phyloP scores from a whole-genome alignment of 1,140 invertebrate genomes.

The Drosophila equinoxialis region DNA sequence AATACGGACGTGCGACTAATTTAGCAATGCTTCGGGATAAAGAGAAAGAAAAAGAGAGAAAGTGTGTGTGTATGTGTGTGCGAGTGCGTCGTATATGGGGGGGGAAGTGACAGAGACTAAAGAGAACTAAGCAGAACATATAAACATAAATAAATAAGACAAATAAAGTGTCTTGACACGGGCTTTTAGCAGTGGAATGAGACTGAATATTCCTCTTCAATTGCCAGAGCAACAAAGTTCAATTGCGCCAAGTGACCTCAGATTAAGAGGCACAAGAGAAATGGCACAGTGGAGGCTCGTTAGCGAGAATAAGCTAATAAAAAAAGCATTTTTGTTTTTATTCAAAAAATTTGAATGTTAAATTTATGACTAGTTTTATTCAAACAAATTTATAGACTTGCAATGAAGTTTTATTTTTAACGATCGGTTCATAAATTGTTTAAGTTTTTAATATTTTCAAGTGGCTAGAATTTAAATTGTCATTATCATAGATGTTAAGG shows the following conservation, averaged over 20 bases:
- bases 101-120: background rate
- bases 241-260: constrained; percentile 53
- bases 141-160: constrained; percentile 78
- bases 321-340: background rate
- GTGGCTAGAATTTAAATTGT: too few species aligned
- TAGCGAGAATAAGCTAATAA: background rate
- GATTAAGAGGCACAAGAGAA: background rate
- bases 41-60: background rate
- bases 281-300: background rate
- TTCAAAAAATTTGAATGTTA: background rate
- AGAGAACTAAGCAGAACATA: constrained; percentile 42
- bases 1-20: constrained; percentile 65
- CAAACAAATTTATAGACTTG: too few species aligned
- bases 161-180: constrained; percentile 75
- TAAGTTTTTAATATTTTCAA: too few species aligned
- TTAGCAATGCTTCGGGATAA: constrained; percentile 47
- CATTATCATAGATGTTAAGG: too few species aligned
- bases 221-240: constrained; percentile 55
- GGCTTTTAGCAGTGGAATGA: constrained; percentile 61
- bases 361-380: too few species aligned
- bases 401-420: too few species aligned
- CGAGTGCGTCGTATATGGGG: background rate
- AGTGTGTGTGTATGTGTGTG: too few species aligned
- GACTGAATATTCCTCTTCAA: constrained; percentile 24
- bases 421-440: too few species aligned